Evolutionary conservation across 1,140 invertebrate genomes (phyloP).

Genomic region (Scaptomyza pallida): DNA sequence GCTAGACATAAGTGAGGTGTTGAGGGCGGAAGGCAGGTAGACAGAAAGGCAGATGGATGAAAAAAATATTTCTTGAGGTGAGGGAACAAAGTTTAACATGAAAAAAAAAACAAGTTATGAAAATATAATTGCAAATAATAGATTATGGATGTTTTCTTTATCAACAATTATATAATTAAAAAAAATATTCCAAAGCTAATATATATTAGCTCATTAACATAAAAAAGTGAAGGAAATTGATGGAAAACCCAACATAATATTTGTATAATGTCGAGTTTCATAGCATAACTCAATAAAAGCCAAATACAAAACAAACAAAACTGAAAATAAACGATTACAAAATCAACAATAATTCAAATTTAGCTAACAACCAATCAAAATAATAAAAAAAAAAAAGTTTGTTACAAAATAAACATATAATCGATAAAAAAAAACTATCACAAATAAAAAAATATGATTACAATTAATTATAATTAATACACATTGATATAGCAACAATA

Average conservation of each 20-base stretch:
- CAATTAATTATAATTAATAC: slow-evolving; percentile 28
- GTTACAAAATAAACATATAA: background rate
- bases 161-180: background rate
- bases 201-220: background rate
- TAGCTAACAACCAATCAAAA: background rate
- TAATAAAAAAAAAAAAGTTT: background rate
- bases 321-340: background rate
- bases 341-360: background rate
- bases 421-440: background rate
- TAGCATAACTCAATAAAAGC: background rate
- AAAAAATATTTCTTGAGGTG: no score
- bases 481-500: slow-evolving; percentile 5
- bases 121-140: no score
- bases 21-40: background rate
- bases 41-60: background rate
- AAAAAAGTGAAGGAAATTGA: background rate
- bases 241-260: no score
- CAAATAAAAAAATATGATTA: slow-evolving; percentile 3
- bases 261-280: background rate
- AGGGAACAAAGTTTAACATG: no score
- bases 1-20: slow-evolving; percentile 29
- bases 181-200: no score
- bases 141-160: background rate
- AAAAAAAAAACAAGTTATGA: no score
- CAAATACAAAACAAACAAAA: background rate